Conservation (phyloP, 2,113 vertebrate genomes). For the Psilopogon haemacephalus region DNA sequence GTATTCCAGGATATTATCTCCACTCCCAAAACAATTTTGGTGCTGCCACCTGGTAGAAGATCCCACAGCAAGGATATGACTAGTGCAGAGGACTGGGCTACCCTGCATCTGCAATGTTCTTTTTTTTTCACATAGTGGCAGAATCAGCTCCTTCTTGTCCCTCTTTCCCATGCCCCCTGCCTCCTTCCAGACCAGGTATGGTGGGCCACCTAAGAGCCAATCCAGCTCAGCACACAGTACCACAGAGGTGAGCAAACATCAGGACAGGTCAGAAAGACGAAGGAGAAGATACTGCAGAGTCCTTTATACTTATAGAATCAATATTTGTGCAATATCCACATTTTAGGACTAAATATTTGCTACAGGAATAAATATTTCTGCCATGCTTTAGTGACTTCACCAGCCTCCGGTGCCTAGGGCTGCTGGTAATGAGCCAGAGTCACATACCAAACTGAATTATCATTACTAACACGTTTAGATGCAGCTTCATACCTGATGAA, state of each 20-base stretch:
- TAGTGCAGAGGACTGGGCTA: fast-evolving
- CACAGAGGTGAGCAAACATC: fast-evolving
- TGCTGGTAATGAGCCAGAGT: constrained; percentile 47
- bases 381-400: neutral
- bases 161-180: fast-evolving
- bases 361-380: constrained; percentile 52
- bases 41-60: neutral
- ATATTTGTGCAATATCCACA: constrained; percentile 39
- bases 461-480: constrained; percentile 53
- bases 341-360: constrained; percentile 46
- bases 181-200: neutral
- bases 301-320: neutral
- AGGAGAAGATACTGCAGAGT: neutral
- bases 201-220: neutral
- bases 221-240: neutral
- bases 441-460: constrained; percentile 32
- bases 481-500: constrained; percentile 59
- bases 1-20: neutral
- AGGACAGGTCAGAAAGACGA: neutral
- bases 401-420: neutral
- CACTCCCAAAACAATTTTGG: neutral
- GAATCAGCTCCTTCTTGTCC: fast-evolving
- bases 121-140: neutral
- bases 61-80: neutral
- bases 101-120: too few species aligned